Evolutionary conservation across 2,888 invertebrate species (phyloP), one percentile per base, ranked within the genome.

Genomic region (Mesorhabditis spiculigera): DNA sequence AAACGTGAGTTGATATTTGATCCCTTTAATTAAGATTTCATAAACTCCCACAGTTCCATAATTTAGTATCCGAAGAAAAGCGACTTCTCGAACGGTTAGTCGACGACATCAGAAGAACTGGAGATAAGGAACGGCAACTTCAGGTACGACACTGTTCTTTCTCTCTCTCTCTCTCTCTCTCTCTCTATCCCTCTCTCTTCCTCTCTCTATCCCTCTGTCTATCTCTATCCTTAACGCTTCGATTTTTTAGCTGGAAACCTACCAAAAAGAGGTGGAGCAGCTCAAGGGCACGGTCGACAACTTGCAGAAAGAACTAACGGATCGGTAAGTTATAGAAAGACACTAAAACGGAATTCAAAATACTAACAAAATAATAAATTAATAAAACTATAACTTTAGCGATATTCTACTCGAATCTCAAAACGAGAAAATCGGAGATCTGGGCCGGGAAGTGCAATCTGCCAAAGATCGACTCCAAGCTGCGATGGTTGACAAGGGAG

Each of bases 61-160:
- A 71, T 65, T 28, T 71, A 73, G 74, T 75, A 89, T 93, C 80
- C 95, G 97, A 50, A 86, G 93, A 86, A 68, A 73, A 78, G 5
- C 68, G 69, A 8, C 78, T 82, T n/a, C 76, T 86, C 5, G 76
- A 79, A 65, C 79, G 82, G 61, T 75, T 75, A 64, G 74, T 85
- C n/a, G 85, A 85, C 68, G 78, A 78, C 58, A 50, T 85, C 44
- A 66, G 82, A 61, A 69, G 78, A 42, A 74, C 73, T 45, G 73
- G 78, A 0, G 85, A 85, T 69, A 83, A 81, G 62, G 81, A 83
- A 43, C 75, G 82, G 50, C 73, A 85, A 66, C 73, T 80, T 63
- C 81, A 50, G 58, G 58, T 50, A 10, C n/a, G n/a, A n/a, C 58
- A n/a, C 8, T 13, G 1, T 13, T 50, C n/a, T 50, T 3, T 50